Conservation (phyloP, 2,113 vertebrate genomes). For the Nannobrachium achirus region DNA sequence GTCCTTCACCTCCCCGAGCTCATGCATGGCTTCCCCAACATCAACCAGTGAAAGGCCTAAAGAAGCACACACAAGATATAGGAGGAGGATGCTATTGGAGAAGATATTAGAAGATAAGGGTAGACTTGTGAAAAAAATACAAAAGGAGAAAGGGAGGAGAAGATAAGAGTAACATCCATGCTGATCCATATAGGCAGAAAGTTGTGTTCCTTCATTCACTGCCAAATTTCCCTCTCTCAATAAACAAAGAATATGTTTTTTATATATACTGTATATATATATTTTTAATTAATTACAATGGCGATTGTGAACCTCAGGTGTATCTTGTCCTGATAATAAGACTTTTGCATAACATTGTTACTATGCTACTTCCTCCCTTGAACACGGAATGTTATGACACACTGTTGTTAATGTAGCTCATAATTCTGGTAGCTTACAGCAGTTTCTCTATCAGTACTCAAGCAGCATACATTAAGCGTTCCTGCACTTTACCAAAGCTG, state of each 20-base stretch:
- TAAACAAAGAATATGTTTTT: no score
- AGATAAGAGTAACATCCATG: no score
- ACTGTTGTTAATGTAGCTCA: slow-evolving; percentile 19
- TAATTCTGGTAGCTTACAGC: background rate
- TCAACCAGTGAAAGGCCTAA: slow-evolving; percentile 91
- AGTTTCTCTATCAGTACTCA: background rate
- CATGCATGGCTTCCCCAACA: slow-evolving; percentile 92
- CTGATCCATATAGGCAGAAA: no score
- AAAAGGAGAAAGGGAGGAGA: no score
- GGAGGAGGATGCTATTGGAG: no score
- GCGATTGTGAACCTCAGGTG: background rate
- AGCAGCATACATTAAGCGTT: background rate
- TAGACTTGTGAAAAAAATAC: no score
- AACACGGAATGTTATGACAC: slow-evolving; percentile 17
- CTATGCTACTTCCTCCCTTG: background rate
- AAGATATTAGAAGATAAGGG: no score
- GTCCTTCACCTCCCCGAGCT: slow-evolving; percentile 96
- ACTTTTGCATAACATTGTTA: slow-evolving; percentile 38
- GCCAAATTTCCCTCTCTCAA: no score
- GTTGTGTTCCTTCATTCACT: no score
- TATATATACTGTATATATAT: no score
- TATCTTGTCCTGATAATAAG: slow-evolving; percentile 26
- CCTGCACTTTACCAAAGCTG: slow-evolving; percentile 88
- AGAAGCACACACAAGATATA: slow-evolving; percentile 15
- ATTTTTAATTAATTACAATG: slow-evolving; percentile 5